Evolutionary conservation across 2,888 invertebrate species (phyloP).

Genomic region (Ectropis crepuscularia): DNA sequence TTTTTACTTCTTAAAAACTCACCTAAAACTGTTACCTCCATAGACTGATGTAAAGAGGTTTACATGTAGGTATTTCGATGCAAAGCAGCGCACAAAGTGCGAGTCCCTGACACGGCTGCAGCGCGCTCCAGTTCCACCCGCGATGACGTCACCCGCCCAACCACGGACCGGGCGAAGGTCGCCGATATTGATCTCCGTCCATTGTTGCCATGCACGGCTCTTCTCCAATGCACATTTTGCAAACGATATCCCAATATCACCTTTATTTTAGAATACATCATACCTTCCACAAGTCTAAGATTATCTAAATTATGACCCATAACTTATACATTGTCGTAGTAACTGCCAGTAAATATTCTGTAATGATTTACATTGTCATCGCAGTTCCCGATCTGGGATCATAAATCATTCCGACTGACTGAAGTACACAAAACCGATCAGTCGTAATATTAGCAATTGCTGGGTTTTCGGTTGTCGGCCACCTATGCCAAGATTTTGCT

Average conservation of each 20-base stretch:
- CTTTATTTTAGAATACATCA: neutral
- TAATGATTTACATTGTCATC: neutral
- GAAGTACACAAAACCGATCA: no score
- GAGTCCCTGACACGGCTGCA: constrained; percentile 69
- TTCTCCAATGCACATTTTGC: constrained; percentile 32
- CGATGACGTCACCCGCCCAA: constrained; percentile 75
- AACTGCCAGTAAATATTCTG: neutral
- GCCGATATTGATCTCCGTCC: constrained; percentile 76
- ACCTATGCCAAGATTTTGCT: no score
- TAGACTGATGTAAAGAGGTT: neutral
- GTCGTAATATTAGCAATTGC: no score
- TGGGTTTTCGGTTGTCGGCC: no score
- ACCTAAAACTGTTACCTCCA: neutral
- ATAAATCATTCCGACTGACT: neutral
- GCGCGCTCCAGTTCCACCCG: constrained; percentile 69
- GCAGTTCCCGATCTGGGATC: neutral
- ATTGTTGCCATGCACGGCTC: constrained; percentile 53
- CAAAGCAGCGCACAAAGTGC: constrained; percentile 38
- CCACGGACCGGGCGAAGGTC: constrained; percentile 73
- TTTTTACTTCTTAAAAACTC: no score
- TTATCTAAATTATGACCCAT: neutral
- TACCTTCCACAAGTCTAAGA: neutral
- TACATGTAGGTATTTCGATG: constrained; percentile 9
- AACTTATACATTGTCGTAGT: neutral
- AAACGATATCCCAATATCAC: constrained; percentile 12